Percentiles rank a stretch among this genome's conserved stretches.
Conservation (phyloP, 2,888 invertebrate genomes). For the Dusona sp. region DNA sequence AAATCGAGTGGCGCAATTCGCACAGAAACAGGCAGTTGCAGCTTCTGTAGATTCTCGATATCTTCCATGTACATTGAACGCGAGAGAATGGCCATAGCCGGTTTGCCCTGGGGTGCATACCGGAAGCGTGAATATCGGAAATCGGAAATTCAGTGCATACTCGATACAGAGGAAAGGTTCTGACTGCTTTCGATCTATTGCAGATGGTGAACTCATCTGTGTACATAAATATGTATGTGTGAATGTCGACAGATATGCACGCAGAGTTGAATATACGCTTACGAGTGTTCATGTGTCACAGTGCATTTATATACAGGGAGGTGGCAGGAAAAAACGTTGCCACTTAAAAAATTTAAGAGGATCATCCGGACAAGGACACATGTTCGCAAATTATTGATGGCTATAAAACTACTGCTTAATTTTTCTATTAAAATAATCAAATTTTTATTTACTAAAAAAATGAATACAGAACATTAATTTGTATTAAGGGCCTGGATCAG, state of each 20-base stretch:
- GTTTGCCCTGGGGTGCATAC: constrained; percentile 38
- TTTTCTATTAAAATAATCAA: too few relatives aligned
- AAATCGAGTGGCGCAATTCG: constrained; percentile 49
- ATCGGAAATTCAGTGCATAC: constrained; percentile 59
- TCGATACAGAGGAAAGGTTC: constrained; percentile 49
- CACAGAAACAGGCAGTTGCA: constrained; percentile 10
- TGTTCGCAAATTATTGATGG: too few relatives aligned
- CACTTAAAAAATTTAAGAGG: not conserved
- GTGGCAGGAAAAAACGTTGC: not conserved
- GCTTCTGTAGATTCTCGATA: constrained; percentile 37
- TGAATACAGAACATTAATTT: not conserved
- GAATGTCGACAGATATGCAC: not conserved
- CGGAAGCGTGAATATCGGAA: constrained; percentile 60
- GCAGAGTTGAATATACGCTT: not conserved
- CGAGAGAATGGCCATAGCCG: constrained; percentile 38
- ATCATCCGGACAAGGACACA: not conserved
- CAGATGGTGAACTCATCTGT: constrained; percentile 7
- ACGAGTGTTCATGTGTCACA: not conserved
- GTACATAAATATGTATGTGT: not conserved
- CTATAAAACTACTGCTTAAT: too few relatives aligned
- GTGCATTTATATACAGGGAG: not conserved
- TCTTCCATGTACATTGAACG: constrained; percentile 29
- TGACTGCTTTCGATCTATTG: constrained; percentile 23
- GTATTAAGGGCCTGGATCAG: too few relatives aligned
- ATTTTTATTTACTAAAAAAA: not conserved